Evolutionary conservation across 1,140 invertebrate genomes (phyloP).

Genomic region (Zaprionus africanus): DNA sequence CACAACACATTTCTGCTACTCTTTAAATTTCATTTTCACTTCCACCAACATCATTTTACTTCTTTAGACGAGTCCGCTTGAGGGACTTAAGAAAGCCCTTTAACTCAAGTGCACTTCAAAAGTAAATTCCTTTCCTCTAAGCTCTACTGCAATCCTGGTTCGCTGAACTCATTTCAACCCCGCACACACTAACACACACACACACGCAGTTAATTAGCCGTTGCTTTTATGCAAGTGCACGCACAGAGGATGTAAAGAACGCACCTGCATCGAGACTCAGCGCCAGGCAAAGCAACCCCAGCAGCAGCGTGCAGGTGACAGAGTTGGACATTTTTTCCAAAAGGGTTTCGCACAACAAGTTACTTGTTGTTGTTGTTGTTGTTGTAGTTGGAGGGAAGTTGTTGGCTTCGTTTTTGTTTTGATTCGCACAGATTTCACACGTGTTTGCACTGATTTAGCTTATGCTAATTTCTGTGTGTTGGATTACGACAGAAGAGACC

Average conservation of each 20-base stretch:
- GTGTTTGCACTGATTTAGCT: conserved; percentile 9
- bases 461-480: conserved; percentile 12
- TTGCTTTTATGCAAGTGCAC: conserved; percentile 46
- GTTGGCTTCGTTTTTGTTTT: conserved; percentile 11
- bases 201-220: conserved; percentile 63
- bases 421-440: conserved; percentile 15
- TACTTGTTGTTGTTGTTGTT: neutral
- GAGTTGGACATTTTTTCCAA: conserved; percentile 51
- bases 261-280: conserved; percentile 66
- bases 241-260: conserved; percentile 30
- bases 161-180: conserved; percentile 35
- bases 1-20: no score
- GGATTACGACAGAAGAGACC: neutral
- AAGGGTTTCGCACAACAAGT: conserved; percentile 25
- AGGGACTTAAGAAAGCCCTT: neutral
- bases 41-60: no score
- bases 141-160: conserved; percentile 14
- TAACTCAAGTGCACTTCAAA: conserved; percentile 3
- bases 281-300: conserved; percentile 56
- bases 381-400: neutral
- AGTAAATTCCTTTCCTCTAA: neutral
- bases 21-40: no score
- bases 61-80: no score
- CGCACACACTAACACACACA: conserved; percentile 28
- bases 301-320: conserved; percentile 54